Evolutionary conservation across 2,113 vertebrate genomes (phyloP), one percentile per base, ranked within the genome.

Genomic region (Nanorana parkeri): DNA sequence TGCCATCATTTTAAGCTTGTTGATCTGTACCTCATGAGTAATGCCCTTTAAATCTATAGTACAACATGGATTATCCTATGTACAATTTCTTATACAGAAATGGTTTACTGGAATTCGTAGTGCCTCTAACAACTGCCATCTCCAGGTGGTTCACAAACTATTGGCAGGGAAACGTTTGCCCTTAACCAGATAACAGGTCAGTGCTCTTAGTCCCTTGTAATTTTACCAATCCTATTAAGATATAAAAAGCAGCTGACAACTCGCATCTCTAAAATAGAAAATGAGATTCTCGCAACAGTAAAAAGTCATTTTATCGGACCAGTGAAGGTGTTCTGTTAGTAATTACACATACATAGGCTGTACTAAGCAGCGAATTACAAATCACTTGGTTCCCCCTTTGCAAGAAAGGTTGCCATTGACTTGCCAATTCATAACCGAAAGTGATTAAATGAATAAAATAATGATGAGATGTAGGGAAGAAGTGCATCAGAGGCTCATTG

Each of bases 371-470:
- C 29, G 69, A 74, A 81, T 75, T 81, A 74, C 69, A 75, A 67
- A 81, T 81, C 69, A 58, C 56, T 74, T 17, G 47, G 32, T 29
- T 74, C 23, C 78, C 78, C 60, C 26, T 66, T 64, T 81, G 68
- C 56, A 47, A 51, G 58, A 74, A 74, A 81, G 80, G 69, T 81
- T 81, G 71, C 79, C n/a, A 74, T 73, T 81, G 69, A 81, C 66
- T 64, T 81, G 69, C 21, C 61, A 11, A 24, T 74, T 58, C 69
- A 75, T 81, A 81, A 81, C 36, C 66, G 69, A 74, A 66, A 81
- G 60, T 66, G 80, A 81, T 71, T 56, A 67, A 81, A 75, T 81
- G 28, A 81, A 81, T 74, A 64, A 19, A 56, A 66, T 75, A 75
- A 81, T 36, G 20, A 75, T 66, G 69, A 7, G 16, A 28, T 56